Conservation (phyloP, 2,797 vertebrate genomes). For the Tragelaphus oryx region DNA sequence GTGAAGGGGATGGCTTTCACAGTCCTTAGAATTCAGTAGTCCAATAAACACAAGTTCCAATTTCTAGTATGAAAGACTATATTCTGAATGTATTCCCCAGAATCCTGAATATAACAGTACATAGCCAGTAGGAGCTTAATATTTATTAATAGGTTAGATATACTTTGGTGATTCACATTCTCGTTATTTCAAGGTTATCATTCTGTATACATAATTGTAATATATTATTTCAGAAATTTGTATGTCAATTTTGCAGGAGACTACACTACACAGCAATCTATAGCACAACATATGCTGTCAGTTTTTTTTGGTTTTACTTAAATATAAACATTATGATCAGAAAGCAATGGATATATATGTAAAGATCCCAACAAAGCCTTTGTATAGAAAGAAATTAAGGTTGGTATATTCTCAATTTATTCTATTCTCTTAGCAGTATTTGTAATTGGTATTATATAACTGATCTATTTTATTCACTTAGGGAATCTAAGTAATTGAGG, state of each 20-base stretch:
- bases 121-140: not conserved
- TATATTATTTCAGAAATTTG: not conserved
- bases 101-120: not conserved
- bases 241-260: not conserved
- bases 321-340: constrained; percentile 27
- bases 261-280: not conserved
- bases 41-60: not conserved
- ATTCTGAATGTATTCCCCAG: constrained; percentile 19
- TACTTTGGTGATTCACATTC: constrained; percentile 19
- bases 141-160: not conserved
- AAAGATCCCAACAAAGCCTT: not conserved
- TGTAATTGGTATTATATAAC: constrained; percentile 23
- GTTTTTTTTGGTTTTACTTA: not conserved
- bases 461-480: constrained; percentile 29
- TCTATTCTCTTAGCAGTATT: constrained; percentile 21
- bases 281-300: not conserved
- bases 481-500: constrained; percentile 25
- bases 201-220: not conserved
- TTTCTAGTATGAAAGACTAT: not conserved
- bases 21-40: constrained; percentile 20
- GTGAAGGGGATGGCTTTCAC: not conserved
- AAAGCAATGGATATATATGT: not conserved
- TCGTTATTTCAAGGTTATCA: constrained; percentile 29
- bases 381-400: not conserved
- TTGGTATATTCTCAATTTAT: constrained; percentile 18